phyloP scores from a whole-genome alignment of 1,140 invertebrate species.

The Bombus cullumanus region DNA sequence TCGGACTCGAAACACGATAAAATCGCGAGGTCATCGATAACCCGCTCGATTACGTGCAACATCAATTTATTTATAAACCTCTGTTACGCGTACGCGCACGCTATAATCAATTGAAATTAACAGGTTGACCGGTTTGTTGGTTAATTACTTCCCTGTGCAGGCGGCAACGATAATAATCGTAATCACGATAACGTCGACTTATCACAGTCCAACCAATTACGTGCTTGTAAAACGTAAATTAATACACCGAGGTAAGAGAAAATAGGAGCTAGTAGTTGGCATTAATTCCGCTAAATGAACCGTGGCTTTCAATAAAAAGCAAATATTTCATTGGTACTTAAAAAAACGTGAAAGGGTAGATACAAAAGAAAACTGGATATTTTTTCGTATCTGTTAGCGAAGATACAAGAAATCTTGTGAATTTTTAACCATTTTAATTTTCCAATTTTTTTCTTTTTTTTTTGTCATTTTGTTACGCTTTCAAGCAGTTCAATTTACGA shows the following conservation, averaged over 20 bases:
- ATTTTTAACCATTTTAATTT: background rate
- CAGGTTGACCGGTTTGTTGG: background rate
- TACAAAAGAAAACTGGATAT: no score
- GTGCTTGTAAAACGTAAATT: background rate
- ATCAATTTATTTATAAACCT: conserved; percentile 10
- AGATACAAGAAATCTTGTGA: no score
- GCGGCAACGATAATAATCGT: background rate
- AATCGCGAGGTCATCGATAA: background rate
- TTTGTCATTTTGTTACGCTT: background rate
- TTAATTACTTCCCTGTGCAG: conserved; percentile 3
- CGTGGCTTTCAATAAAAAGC: no score
- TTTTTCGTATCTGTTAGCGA: no score
- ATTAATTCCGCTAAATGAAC: no score
- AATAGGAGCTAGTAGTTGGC: background rate
- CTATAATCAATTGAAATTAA: conserved; percentile 12
- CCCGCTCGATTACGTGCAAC: background rate
- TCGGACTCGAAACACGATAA: background rate
- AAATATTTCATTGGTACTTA: no score
- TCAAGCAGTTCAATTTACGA: background rate
- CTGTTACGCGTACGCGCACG: background rate
- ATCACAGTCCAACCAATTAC: background rate
- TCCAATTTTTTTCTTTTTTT: background rate
- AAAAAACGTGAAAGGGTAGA: no score
- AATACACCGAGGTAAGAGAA: background rate
- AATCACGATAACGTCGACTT: background rate